These are phyloP conservation scores for Dermochelys coriacea DNA, from an alignment of 2,797 vertebrate genomes.

Conservation along the genomic window DNA sequence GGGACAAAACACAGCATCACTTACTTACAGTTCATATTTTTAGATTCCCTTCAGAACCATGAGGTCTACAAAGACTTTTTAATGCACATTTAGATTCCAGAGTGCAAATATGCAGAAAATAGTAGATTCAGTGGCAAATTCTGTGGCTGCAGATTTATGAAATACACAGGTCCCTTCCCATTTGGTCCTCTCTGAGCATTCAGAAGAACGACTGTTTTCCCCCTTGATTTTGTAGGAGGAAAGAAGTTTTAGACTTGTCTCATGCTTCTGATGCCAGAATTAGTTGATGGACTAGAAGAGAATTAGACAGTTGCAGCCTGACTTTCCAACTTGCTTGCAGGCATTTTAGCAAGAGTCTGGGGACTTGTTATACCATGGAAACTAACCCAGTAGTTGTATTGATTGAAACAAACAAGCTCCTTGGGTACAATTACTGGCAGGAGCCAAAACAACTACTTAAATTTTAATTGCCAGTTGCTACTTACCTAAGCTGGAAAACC, in stretches of 20 bases:
- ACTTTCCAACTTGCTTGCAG: neutral
- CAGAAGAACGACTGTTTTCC: neutral
- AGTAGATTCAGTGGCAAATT: neutral
- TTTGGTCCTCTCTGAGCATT: neutral
- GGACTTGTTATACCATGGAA: neutral
- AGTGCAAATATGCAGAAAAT: neutral
- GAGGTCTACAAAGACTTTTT: neutral
- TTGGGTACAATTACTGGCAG: neutral
- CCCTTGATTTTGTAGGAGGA: neutral
- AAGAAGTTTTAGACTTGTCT: rapidly evolving
- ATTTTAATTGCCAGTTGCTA: neutral
- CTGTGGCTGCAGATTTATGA: neutral
- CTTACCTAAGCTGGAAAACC: constrained; percentile 2
- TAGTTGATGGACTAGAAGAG: rapidly evolving
- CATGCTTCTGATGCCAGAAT: neutral
- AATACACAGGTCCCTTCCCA: neutral
- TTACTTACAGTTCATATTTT: neutral
- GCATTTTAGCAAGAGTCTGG: neutral
- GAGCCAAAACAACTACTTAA: neutral
- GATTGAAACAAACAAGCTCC: neutral
- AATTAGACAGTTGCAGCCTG: neutral
- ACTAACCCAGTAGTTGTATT: neutral
- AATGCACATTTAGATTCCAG: neutral
- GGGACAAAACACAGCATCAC: neutral
- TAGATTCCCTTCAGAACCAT: neutral